A percentile compares a stretch with the other conserved stretches of the same genome.
These are phyloP conservation scores for Neodiprion virginianus DNA, from an alignment of 1,140 invertebrate species.

Conservation along the genomic window DNA sequence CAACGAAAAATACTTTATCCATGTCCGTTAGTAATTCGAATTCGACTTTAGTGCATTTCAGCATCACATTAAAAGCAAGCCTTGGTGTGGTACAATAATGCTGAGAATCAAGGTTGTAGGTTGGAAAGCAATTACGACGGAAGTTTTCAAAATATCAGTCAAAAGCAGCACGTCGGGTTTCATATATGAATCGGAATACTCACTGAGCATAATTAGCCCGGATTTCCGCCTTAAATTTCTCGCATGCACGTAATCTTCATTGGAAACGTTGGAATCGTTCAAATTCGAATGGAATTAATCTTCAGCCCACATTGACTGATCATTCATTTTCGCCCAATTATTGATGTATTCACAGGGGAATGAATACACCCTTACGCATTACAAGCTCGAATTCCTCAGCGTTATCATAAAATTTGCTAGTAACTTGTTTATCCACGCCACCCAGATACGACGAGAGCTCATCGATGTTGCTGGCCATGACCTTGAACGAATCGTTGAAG, in stretches of 20 bases:
- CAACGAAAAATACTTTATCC: constrained; percentile 38
- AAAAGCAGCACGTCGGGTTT: constrained; percentile 52
- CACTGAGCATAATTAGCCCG: constrained; percentile 19
- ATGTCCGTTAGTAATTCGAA: no score
- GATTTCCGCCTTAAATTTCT: not conserved
- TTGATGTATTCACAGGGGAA: constrained; percentile 42
- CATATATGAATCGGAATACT: constrained; percentile 58
- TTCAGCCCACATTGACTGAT: constrained; percentile 44
- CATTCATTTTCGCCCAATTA: constrained; percentile 36
- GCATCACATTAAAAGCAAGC: no score
- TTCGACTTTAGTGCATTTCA: no score
- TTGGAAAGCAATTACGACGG: constrained; percentile 31
- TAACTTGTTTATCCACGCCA: constrained; percentile 17
- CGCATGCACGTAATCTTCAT: constrained; percentile 50
- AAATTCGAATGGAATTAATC: constrained; percentile 27
- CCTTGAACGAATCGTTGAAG: constrained; percentile 34
- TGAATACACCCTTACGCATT: constrained; percentile 37
- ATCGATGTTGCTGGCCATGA: constrained; percentile 28
- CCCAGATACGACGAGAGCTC: constrained; percentile 22
- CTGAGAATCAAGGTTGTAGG: no score
- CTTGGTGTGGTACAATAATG: no score
- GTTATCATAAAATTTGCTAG: not conserved
- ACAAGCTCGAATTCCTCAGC: constrained; percentile 13
- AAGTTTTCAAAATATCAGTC: constrained; percentile 61
- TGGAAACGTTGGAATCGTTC: constrained; percentile 32